Evolutionary conservation across 2,797 vertebrate species (phyloP), one percentile per base, ranked within the genome.

Genomic region (Enteromius treurensis): DNA sequence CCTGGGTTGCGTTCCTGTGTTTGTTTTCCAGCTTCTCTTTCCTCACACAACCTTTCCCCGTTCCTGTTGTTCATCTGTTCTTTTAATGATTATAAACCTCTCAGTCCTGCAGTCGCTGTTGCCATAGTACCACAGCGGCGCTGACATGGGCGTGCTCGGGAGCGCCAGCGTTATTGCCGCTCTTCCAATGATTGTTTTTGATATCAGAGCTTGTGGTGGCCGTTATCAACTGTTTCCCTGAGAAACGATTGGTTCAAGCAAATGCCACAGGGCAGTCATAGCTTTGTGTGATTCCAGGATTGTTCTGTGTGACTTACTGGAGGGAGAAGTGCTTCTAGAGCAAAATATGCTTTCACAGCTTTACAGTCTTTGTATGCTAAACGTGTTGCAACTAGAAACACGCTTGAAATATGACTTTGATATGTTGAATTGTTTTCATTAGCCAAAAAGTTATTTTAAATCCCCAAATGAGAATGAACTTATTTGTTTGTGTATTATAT

Each of bases 1-100:
- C 81, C 13, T 51, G 73, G 60, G 62, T 58, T 68, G 15, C 7
- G 1, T 62, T 67, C 60, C 26, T 37, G n/a, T 45, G 23, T 71
- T 80, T 80, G 51, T 69, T 68, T 53, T 75, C 34, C 19, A 32
- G 21, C 14, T 26, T 45, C 37, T 40, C 1, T 40, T 55, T 26
- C 71, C 73, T 32, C 60, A 17, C 10, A 15, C 42, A 82, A 82
- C 58, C 70, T 75, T 67, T 82, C 60, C 79, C 11, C 1, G 1
- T 75, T 74, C 29, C 19, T 65, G 53, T 62, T 47, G 26, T 73
- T 80, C n/a, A 34, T 79, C 17, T 37, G 29, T 74, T 74, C 9
- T 82, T 75, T 75, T 82, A 67, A 82, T 53, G 29, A 81, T 26
- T 71, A 29, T 53, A 75, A 65, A 75, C 45, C 45, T 42, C 29